phyloP scores from a whole-genome alignment of 2,888 invertebrate species.

The Pheosia gnoma region DNA sequence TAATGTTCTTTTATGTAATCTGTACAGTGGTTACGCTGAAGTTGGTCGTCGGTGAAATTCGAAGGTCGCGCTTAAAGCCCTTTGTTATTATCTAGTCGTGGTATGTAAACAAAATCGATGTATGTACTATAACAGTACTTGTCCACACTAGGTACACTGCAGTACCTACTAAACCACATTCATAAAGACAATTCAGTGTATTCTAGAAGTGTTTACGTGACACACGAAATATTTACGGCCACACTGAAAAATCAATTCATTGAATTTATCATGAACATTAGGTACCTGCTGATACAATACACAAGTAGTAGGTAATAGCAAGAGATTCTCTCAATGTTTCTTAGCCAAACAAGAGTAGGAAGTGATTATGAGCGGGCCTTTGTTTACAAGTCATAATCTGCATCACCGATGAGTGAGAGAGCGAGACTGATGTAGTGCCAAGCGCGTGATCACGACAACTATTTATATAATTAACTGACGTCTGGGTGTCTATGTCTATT shows the following conservation, averaged over 20 bases:
- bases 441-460: constrained; percentile 53
- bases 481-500: constrained; percentile 52
- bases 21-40: no score
- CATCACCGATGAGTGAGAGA: constrained; percentile 30
- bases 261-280: not conserved
- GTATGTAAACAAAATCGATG: not conserved
- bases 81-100: not conserved
- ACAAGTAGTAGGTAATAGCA: not conserved
- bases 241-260: not conserved
- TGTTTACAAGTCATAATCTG: constrained; percentile 32
- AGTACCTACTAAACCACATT: not conserved
- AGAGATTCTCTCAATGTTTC: not conserved
- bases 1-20: no score
- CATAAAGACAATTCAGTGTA: not conserved
- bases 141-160: not conserved
- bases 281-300: not conserved
- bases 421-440: constrained; percentile 39
- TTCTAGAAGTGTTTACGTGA: not conserved
- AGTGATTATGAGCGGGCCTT: constrained; percentile 12
- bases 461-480: constrained; percentile 48
- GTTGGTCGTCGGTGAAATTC: no score
- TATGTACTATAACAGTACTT: not conserved
- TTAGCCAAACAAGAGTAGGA: constrained; percentile 23
- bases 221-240: not conserved
- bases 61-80: not conserved